These are phyloP conservation scores for Rhinogobius similis DNA, from an alignment of 2,113 vertebrate species.

Conservation along the genomic window DNA sequence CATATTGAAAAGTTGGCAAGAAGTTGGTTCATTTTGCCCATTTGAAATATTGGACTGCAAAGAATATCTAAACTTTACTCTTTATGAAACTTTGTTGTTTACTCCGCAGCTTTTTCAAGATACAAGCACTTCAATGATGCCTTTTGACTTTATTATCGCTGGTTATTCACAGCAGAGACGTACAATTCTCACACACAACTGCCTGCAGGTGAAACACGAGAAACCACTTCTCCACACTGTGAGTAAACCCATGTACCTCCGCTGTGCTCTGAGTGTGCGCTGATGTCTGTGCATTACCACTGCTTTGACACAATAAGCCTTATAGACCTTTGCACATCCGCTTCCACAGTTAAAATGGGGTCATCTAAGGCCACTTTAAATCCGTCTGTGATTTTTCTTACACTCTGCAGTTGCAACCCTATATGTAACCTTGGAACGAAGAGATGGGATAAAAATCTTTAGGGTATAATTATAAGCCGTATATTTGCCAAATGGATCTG, in stretches of 20 bases:
- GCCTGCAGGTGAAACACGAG: conserved; percentile 27
- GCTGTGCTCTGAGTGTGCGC: conserved; percentile 13
- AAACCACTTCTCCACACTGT: conserved; percentile 43
- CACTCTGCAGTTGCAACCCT: conserved; percentile 20
- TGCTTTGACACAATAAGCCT: conserved; percentile 13
- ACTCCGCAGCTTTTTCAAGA: neutral
- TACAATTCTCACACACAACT: neutral
- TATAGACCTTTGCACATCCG: conserved; percentile 1
- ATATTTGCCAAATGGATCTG: conserved; percentile 31
- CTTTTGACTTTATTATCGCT: neutral
- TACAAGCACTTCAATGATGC: neutral
- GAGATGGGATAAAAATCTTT: conserved; percentile 19
- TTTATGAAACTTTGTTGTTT: neutral
- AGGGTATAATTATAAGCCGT: conserved; percentile 31
- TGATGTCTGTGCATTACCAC: conserved; percentile 1
- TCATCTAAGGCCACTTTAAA: conserved; percentile 10
- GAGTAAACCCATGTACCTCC: neutral
- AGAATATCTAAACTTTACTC: neutral
- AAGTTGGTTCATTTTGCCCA: neutral
- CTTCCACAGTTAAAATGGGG: conserved; percentile 15
- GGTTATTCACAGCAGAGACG: neutral
- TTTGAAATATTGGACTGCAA: too few species aligned
- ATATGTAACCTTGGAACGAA: conserved; percentile 17
- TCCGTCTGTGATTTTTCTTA: conserved; percentile 12
- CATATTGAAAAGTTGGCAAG: neutral